Percentiles rank a stretch among this genome's conserved stretches.
Conservation (phyloP, 35 echinoderm and acorn worm species). For the Ophiothrix spiculata region DNA sequence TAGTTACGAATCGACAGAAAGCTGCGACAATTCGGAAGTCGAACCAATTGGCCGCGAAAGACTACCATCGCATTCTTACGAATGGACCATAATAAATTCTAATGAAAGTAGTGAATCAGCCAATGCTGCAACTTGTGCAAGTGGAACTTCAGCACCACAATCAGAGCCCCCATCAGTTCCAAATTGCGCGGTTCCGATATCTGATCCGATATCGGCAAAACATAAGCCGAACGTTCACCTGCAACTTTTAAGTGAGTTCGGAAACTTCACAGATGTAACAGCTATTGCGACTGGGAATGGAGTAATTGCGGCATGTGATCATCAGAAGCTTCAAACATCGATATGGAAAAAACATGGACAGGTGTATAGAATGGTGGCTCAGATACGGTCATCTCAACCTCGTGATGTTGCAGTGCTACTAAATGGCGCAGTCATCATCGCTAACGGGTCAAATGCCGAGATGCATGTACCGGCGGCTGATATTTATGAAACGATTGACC, state of each 20-base stretch:
- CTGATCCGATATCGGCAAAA: background rate
- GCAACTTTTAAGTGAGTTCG: background rate
- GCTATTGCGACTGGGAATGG: background rate
- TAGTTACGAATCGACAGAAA: background rate
- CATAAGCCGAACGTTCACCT: background rate
- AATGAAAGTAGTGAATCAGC: background rate
- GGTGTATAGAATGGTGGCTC: background rate
- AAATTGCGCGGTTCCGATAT: background rate
- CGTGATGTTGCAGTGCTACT: background rate
- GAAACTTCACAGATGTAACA: background rate
- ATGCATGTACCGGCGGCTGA: background rate
- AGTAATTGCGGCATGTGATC: background rate
- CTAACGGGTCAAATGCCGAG: background rate
- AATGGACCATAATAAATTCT: background rate
- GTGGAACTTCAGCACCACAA: background rate
- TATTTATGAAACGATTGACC: background rate
- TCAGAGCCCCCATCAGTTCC: background rate
- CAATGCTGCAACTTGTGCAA: background rate
- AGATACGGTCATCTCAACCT: background rate
- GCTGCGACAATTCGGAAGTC: background rate
- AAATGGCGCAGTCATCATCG: background rate
- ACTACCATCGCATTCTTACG: background rate
- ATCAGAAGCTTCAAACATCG: background rate
- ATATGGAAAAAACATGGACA: background rate
- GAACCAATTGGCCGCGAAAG: background rate